Percentiles rank a stretch among this genome's conserved stretches.
phyloP scores from a whole-genome alignment of 2,113 vertebrate genomes.

The Microtus oregoni region DNA sequence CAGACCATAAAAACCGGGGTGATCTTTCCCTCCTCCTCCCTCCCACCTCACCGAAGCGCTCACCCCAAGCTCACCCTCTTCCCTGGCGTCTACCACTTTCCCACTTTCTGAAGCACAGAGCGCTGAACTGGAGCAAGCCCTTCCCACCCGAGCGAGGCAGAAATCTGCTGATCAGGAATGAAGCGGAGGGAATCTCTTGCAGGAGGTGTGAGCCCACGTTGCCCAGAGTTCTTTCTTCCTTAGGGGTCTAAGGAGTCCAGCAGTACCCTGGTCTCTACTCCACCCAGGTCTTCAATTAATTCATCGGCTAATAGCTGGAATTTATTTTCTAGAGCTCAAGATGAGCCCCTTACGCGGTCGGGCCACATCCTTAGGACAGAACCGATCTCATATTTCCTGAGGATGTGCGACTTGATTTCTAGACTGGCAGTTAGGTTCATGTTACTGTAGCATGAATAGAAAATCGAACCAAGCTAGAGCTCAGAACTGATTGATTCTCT shows the following conservation, averaged over 20 bases:
- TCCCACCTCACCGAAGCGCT: not conserved
- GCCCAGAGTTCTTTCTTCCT: not conserved
- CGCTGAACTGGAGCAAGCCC: too few species aligned
- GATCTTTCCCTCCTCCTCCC: rapidly evolving
- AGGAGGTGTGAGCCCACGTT: rapidly evolving
- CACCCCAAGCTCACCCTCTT: not conserved
- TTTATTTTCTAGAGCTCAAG: not conserved
- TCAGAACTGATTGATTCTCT: not conserved
- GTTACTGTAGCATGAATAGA: not conserved
- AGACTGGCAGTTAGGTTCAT: not conserved
- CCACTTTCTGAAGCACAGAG: rapidly evolving
- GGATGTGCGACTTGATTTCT: not conserved
- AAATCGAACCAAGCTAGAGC: not conserved
- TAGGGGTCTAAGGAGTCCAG: not conserved
- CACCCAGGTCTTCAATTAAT: not conserved
- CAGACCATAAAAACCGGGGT: not conserved
- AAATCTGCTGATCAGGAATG: not conserved
- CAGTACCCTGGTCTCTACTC: not conserved
- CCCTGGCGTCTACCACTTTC: not conserved
- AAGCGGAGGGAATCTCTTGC: not conserved
- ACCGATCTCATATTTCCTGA: not conserved
- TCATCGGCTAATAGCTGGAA: not conserved
- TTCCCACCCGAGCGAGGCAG: not conserved
- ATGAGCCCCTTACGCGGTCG: rapidly evolving
- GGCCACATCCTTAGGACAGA: too few species aligned